Base-by-base conservation (phyloP, 2,797 vertebrate genomes). In the Neostethus bicornis region DNA sequence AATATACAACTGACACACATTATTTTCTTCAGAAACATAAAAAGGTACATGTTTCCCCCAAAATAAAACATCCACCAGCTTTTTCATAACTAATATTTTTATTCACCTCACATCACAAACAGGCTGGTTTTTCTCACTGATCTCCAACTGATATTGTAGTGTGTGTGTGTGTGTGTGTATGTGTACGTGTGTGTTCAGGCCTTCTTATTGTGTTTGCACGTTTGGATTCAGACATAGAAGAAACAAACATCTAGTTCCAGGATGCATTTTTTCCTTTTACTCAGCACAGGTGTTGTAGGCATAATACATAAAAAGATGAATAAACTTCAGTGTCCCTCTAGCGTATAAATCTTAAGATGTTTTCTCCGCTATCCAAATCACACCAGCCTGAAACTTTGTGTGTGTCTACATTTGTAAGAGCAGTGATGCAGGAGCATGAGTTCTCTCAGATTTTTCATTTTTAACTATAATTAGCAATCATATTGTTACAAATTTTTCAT, bases 161-260 rank as follows among this genome's bases (percentile, higher is more conserved):
- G 7, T 14, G 24, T 11, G 12, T n/a, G 32, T 19, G 26, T 21
- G 35, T 39, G 55, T 16, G 16, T 20, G 16, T 9, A 47, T 26
- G 10, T 44, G 29, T 25, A 37, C 7, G 2, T 50, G 12, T 43
- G 3, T 7, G 9, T 20, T 13, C 57, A 1, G 3, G 11, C 31
- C n/a, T 52, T 29, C 4, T 8, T 20, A 11, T n/a, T 42, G 12
- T 34, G 29, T 32, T 44, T 44, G 13, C 38, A 17, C 34, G 34
- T 51, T 32, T 32, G 14, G 43, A 4, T 34, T 4, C 6, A 46
- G 46, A 37, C 31, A 19, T 23, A 37, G 23, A 11, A 17, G 23
- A 58, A 50, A 24, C n/a, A 23, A 60, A 57, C 26, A 46, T 14
- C 25, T 25, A 20, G n/a, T 20, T 35, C 16, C n/a, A 28, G 10